Evolutionary conservation across 2,113 vertebrate genomes (phyloP).

Genomic region (Embiotoca jacksoni): DNA sequence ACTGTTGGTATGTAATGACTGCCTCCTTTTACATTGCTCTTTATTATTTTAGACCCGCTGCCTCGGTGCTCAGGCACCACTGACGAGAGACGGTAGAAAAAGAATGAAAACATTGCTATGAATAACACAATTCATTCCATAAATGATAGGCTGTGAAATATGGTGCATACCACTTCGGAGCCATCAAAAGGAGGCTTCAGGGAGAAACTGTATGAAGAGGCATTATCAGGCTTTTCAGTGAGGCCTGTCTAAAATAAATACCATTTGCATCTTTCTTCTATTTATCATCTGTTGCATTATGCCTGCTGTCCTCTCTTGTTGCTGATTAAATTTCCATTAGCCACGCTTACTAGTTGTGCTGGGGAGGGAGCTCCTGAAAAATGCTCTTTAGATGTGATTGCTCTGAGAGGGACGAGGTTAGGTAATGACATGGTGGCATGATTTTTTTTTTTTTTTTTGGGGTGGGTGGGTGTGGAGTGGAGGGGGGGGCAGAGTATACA

Average conservation of each 20-base stretch:
- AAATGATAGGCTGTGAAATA: constrained; percentile 68
- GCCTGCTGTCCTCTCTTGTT: constrained; percentile 80
- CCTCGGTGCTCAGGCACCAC: constrained; percentile 24
- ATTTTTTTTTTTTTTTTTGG: constrained; percentile 29
- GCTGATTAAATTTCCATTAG: constrained; percentile 87
- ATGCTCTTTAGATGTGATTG: constrained; percentile 78
- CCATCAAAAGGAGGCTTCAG: constrained; percentile 65
- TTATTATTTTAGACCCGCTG: constrained; percentile 57
- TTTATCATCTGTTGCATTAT: constrained; percentile 82
- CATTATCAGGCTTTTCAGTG: constrained; percentile 73
- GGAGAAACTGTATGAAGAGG: constrained; percentile 64
- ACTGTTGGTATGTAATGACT: constrained; percentile 38
- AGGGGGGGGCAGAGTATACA: not conserved
- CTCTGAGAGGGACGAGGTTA: constrained; percentile 66
- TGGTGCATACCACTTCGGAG: constrained; percentile 41
- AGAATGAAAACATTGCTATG: constrained; percentile 59
- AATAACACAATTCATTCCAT: constrained; percentile 68
- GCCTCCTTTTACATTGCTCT: constrained; percentile 47
- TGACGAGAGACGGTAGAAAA: constrained; percentile 34
- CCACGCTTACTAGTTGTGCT: constrained; percentile 74
- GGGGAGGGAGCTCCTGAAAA: constrained; percentile 70
- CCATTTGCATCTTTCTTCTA: constrained; percentile 82
- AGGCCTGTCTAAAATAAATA: constrained; percentile 77
- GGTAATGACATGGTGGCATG: constrained; percentile 74
- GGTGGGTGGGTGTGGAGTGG: too few species aligned